Evolutionary conservation across 2,113 vertebrate species (phyloP), one percentile per base, ranked within the genome.

Genomic region (Heterotilapia buettikoferi): DNA sequence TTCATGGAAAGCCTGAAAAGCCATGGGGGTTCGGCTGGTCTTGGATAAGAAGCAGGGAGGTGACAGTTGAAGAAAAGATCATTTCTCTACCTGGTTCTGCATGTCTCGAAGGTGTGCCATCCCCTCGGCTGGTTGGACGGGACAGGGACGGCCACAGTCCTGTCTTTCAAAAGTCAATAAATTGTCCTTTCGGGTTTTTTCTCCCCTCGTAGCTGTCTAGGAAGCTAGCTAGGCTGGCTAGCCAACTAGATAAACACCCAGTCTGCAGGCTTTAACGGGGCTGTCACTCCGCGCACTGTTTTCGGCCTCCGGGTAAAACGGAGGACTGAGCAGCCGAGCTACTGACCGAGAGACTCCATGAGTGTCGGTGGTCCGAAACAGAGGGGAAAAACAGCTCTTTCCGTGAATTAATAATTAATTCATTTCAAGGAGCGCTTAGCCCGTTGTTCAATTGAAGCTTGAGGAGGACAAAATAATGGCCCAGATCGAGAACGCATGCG

Each of bases 91-190:
- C 96, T 96, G 96, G 93, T 97, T 97, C 45, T 96, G 96, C 91
- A 97, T 95, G 95, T 95, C 93, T 90, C 93, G 95, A 82, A 97
- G 96, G 93, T 97, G 96, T 89, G 96, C 96, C 96, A 97, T 97
- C 89, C 90, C 93, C 80, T 84, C 88, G 43, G 87, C 82, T 26
- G 93, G 56, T 50, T 80, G 86, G 84, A 90, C 86, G 84, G 88
- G 79, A 83, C 87, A 88, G 86, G 86, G 89, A 80, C 89, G 82
- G 90, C 78, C 91, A 66, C 89, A 43, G 86, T 88, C 84, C 88
- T 73, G 83, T 90, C 92, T 87, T 84, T 84, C 66, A 63, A 53
- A 73, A 84, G 59, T 86, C 88, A 53, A 56, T 47, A 56, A 85
- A 89, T 26, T 86, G 68, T 93, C 86, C 84, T 83, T 50, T 73